phyloP scores from a whole-genome alignment of 64 coral and sea anemone species.

The Montipora sp. region DNA sequence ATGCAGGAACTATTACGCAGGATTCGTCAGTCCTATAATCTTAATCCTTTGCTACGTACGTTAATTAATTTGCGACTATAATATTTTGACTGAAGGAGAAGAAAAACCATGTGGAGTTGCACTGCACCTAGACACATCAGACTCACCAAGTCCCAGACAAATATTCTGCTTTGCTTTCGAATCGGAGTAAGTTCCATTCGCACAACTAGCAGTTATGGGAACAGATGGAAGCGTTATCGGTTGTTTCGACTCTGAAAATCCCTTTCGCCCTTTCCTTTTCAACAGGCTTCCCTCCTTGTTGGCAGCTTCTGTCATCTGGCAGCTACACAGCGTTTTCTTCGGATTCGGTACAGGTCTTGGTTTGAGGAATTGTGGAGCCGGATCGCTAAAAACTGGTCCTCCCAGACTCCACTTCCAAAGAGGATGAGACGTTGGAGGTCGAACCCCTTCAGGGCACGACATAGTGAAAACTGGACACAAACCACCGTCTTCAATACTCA shows the following conservation, averaged over 20 bases:
- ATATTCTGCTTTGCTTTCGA: neutral
- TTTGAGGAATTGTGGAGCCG: neutral
- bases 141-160: neutral
- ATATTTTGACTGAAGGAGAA: neutral
- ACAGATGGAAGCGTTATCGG: neutral
- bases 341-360: neutral
- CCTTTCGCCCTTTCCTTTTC: neutral
- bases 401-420: constrained; percentile 64
- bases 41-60: too few species aligned
- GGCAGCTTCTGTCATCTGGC: neutral
- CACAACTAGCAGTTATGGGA: neutral
- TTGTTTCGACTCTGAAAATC: neutral
- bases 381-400: constrained; percentile 21
- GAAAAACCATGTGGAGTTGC: neutral
- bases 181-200: neutral
- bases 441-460: neutral
- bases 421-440: constrained; percentile 21
- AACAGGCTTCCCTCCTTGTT: constrained; percentile 15
- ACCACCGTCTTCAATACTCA: constrained; percentile 29
- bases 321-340: neutral
- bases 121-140: neutral
- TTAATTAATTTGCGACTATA: neutral
- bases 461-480: constrained; percentile 48
- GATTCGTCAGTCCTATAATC: too few species aligned
- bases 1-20: too few species aligned